Percentiles rank a stretch among this genome's conserved stretches.
Conservation (phyloP, 2,113 vertebrate genomes). For the Daboia siamensis region DNA sequence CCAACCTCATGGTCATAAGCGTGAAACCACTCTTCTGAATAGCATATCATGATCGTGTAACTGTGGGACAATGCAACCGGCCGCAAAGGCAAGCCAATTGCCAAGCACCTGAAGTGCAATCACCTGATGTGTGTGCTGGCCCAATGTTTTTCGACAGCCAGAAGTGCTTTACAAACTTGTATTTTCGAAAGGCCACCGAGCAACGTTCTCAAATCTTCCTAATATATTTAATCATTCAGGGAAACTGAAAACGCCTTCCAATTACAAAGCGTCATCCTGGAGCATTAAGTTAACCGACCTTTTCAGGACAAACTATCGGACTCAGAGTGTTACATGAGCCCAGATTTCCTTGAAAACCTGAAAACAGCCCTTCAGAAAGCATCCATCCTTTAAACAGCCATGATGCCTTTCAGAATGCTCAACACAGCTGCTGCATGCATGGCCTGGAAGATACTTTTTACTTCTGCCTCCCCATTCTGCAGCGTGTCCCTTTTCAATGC, state of each 20-base stretch:
- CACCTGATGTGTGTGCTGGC: too few species aligned
- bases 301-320: background rate
- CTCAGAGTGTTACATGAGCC: background rate
- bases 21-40: background rate
- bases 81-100: too few species aligned
- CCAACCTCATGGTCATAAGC: background rate
- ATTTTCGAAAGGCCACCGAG: too few species aligned
- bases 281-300: background rate
- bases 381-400: background rate
- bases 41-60: too few species aligned
- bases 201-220: background rate
- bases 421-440: background rate
- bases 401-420: background rate
- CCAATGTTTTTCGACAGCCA: too few species aligned
- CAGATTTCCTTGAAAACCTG: background rate
- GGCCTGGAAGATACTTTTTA: background rate
- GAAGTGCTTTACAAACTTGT: too few species aligned
- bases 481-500: background rate
- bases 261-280: background rate
- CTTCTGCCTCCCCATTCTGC: background rate
- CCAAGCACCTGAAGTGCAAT: too few species aligned
- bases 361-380: background rate
- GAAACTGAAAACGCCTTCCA: background rate
- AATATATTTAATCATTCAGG: background rate
- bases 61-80: too few species aligned